These are phyloP conservation scores for Stylophora pistillata DNA, from an alignment of 64 coral and sea anemone species.

Conservation along the genomic window DNA sequence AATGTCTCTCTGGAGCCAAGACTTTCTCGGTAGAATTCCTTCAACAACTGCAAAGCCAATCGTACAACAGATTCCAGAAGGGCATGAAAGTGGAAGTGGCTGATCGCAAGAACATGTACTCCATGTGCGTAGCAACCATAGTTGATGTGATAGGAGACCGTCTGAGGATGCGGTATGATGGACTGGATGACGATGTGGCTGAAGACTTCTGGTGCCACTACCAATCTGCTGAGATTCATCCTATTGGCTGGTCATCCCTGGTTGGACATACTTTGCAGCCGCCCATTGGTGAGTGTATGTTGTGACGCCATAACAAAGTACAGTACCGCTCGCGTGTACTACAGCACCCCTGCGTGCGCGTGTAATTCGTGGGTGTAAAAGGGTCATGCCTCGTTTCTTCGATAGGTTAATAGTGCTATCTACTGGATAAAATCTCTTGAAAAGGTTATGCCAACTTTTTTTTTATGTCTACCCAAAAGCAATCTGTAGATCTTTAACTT, in stretches of 20 bases:
- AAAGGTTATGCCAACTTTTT: not conserved
- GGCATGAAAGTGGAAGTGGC: constrained; percentile 99
- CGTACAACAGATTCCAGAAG: constrained; percentile 90
- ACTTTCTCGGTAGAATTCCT: constrained; percentile 99
- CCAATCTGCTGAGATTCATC: constrained; percentile 94
- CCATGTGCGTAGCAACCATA: constrained; percentile 98
- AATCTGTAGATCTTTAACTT: no score
- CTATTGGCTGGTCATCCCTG: constrained; percentile 97
- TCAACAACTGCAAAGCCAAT: constrained; percentile 65
- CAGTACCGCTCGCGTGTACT: no score
- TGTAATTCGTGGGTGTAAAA: no score
- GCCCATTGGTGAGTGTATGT: constrained; percentile 73
- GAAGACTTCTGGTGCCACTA: constrained; percentile 99
- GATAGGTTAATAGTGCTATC: no score
- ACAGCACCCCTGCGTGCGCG: no score
- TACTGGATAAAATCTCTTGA: not conserved
- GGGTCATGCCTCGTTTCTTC: no score
- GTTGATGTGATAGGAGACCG: constrained; percentile 98
- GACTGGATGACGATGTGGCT: constrained; percentile 82
- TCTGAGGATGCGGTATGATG: constrained; percentile 91
- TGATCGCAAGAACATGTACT: constrained; percentile 98
- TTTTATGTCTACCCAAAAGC: no score
- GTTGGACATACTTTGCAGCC: constrained; percentile 92
- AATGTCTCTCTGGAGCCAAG: constrained; percentile 96
- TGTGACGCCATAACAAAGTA: no score